Percentiles rank a stretch among this genome's conserved stretches.
Conservation (phyloP, 2,797 vertebrate species). For the Echiichthys vipera region DNA sequence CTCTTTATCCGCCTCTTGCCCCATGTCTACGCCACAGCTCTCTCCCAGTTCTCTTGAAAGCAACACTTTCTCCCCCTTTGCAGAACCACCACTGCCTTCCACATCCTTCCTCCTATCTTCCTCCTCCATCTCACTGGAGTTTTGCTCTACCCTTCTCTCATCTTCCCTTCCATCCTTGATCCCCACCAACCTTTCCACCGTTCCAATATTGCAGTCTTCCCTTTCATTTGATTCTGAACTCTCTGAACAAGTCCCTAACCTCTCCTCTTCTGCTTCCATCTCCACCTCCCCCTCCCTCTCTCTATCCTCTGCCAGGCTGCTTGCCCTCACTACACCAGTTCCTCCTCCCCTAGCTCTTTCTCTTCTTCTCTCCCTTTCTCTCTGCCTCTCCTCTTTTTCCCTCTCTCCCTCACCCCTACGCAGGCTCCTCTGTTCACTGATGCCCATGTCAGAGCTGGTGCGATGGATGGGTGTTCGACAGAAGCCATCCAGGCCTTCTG, state of each 20-base stretch:
- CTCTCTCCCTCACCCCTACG: constrained; percentile 79
- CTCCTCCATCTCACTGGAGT: constrained; percentile 68
- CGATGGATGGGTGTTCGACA: constrained; percentile 85
- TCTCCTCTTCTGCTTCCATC: constrained; percentile 76
- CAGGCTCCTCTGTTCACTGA: constrained; percentile 87
- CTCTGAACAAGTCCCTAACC: constrained; percentile 56
- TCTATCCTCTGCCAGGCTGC: constrained; percentile 86
- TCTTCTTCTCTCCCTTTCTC: constrained; percentile 82
- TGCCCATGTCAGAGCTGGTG: constrained; percentile 90
- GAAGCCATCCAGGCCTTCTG: constrained; percentile 85
- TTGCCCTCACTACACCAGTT: constrained; percentile 83
- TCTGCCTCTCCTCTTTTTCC: constrained; percentile 83
- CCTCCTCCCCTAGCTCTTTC: constrained; percentile 81
- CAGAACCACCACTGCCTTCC: constrained; percentile 51
- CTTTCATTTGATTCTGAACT: constrained; percentile 75
- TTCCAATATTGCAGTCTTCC: constrained; percentile 65
- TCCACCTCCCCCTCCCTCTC: constrained; percentile 81
- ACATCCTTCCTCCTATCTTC: constrained; percentile 52
- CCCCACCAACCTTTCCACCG: constrained; percentile 48
- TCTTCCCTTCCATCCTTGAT: constrained; percentile 77
- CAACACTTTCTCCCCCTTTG: constrained; percentile 59
- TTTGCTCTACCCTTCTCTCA: constrained; percentile 58
- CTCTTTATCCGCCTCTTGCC: constrained; percentile 73
- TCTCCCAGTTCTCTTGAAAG: constrained; percentile 63
- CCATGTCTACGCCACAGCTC: constrained; percentile 63